Percentiles rank a stretch among this genome's conserved stretches.
These are phyloP conservation scores for Ochotona princeps DNA, from an alignment of 2,113 vertebrate species.

Conservation along the genomic window DNA sequence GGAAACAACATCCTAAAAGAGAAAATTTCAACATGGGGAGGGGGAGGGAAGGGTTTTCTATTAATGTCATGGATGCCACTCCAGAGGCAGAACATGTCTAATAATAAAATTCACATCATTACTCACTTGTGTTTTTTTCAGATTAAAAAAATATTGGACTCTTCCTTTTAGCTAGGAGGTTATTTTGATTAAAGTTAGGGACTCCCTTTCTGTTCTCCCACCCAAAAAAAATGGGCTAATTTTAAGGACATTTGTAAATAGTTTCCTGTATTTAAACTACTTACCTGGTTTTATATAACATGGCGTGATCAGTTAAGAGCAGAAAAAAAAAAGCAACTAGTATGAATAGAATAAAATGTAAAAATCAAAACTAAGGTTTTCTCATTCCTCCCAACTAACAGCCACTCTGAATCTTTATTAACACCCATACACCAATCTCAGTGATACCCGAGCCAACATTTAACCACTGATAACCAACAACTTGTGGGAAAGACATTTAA, in stretches of 20 bases:
- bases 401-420: neutral
- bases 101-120: neutral
- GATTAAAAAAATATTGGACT: constrained; percentile 77
- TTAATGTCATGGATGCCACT: constrained; percentile 67
- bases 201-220: constrained; percentile 47
- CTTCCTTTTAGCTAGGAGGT: constrained; percentile 59
- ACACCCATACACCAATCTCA: constrained; percentile 15
- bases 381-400: constrained; percentile 51
- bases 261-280: constrained; percentile 78
- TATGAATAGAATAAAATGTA: constrained; percentile 54
- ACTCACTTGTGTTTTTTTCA: constrained; percentile 75
- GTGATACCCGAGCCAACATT: neutral
- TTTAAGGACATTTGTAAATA: constrained; percentile 27
- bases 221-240: constrained; percentile 61
- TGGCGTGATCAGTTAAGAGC: constrained; percentile 61
- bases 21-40: constrained; percentile 77
- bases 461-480: constrained; percentile 56
- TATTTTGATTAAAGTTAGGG: constrained; percentile 30
- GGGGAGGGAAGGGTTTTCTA: constrained; percentile 79
- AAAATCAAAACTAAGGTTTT: constrained; percentile 48
- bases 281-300: constrained; percentile 84
- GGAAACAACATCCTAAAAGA: constrained; percentile 79
- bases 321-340: constrained; percentile 52
- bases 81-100: constrained; percentile 74
- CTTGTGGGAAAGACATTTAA: constrained; percentile 71